phyloP scores from a whole-genome alignment of 2,797 vertebrate genomes.

The Ctenochaetus hawaiiensis region DNA sequence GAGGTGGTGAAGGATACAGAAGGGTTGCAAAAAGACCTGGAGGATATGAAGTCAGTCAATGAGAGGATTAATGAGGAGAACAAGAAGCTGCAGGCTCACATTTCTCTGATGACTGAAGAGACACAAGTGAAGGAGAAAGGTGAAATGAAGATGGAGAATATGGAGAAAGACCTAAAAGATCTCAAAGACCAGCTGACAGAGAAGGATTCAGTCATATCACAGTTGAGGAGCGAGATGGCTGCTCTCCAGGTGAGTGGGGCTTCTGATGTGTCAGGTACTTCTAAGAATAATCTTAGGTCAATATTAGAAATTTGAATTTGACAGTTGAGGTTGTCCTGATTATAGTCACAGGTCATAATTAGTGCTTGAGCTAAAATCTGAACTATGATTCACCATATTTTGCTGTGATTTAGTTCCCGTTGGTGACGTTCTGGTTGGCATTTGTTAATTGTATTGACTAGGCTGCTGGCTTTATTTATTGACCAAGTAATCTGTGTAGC shows the following conservation, averaged over 20 bases:
- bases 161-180: constrained; percentile 72
- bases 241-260: constrained; percentile 88
- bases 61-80: constrained; percentile 89
- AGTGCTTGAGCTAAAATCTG: background rate
- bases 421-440: too few species aligned
- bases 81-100: constrained; percentile 80
- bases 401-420: background rate
- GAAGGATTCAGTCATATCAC: constrained; percentile 87
- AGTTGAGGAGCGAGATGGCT: constrained; percentile 85
- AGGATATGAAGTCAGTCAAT: constrained; percentile 86
- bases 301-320: background rate
- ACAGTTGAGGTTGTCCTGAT: background rate
- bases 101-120: constrained; percentile 79
- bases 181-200: constrained; percentile 84
- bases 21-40: constrained; percentile 87
- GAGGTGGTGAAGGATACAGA: constrained; percentile 86
- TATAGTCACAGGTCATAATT: background rate
- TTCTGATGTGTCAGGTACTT: constrained; percentile 6
- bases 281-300: background rate
- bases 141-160: constrained; percentile 53
- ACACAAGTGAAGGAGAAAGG: constrained; percentile 72
- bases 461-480: background rate
- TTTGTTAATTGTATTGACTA: background rate
- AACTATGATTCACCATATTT: background rate
- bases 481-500: background rate